Percentiles rank a stretch among this genome's conserved stretches.
phyloP scores from a whole-genome alignment of 2,888 invertebrate species.

The Apomyelois bistriatella region DNA sequence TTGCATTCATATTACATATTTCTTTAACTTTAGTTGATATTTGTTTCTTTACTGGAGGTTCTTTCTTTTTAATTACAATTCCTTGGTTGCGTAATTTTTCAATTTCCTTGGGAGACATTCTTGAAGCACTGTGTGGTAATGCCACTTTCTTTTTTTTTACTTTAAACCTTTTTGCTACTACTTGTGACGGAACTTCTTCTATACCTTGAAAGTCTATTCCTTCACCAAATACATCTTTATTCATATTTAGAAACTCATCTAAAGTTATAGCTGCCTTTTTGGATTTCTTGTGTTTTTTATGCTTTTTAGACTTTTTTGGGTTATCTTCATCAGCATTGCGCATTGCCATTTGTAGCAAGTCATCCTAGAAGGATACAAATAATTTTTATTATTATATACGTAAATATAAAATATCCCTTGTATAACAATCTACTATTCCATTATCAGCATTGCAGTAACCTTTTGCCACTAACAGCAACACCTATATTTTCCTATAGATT shows the following conservation, averaged over 20 bases:
- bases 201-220: conserved; percentile 67
- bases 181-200: conserved; percentile 67
- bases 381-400: too few species aligned
- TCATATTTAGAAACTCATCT: conserved; percentile 73
- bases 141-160: conserved; percentile 40
- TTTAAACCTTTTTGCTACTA: conserved; percentile 58
- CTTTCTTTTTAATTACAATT: conserved; percentile 59
- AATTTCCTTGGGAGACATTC: conserved; percentile 45
- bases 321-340: conserved; percentile 40
- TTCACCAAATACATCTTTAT: conserved; percentile 72
- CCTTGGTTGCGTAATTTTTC: conserved; percentile 66
- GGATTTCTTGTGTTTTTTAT: conserved; percentile 70
- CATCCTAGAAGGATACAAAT: conserved; percentile 48
- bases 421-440: too few species aligned
- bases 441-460: too few species aligned
- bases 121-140: conserved; percentile 27
- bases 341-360: conserved; percentile 60
- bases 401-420: too few species aligned
- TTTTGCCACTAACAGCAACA: too few species aligned
- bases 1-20: conserved; percentile 21
- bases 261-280: conserved; percentile 70
- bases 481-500: too few species aligned
- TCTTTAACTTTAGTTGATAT: conserved; percentile 21
- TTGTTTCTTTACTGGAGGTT: conserved; percentile 20
- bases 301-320: conserved; percentile 57